phyloP scores from a whole-genome alignment of 2,113 vertebrate species.

The Tenrec ecaudatus region DNA sequence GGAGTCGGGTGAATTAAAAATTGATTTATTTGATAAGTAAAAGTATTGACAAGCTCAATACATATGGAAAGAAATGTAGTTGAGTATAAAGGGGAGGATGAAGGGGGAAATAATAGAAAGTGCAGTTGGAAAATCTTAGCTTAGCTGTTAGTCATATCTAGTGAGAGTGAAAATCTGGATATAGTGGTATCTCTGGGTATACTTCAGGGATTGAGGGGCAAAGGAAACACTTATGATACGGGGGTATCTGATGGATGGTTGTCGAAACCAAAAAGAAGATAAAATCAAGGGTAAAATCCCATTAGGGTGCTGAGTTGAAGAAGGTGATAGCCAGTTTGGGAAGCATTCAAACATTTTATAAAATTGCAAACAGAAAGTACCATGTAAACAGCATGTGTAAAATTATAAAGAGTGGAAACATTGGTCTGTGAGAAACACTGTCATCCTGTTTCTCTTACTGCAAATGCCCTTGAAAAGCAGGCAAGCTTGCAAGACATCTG shows the following conservation, averaged over 20 bases:
- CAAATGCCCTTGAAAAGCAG: constrained; percentile 1
- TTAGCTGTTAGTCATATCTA: constrained; percentile 20
- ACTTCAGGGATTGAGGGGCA: not conserved
- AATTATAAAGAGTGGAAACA: not conserved
- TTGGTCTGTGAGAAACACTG: not conserved
- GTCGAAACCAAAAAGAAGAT: not conserved
- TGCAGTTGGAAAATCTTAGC: not conserved
- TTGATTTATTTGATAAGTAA: constrained; percentile 2
- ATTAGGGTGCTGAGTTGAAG: not conserved
- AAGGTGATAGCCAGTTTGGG: not conserved
- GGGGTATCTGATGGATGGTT: not conserved
- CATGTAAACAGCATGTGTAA: not conserved
- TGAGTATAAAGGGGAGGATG: not conserved
- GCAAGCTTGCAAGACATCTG: constrained; percentile 34
- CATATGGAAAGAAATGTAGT: not conserved
- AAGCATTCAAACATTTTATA: not conserved
- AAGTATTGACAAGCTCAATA: not conserved
- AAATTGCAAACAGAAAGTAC: not conserved
- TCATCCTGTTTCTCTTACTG: not conserved
- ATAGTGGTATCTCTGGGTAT: not conserved
- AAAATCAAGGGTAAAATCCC: not conserved
- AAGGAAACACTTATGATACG: not conserved
- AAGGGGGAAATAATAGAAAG: too few species aligned
- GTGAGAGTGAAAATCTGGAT: not conserved
- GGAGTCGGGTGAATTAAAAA: not conserved